Evolutionary conservation across 2,113 vertebrate genomes (phyloP), one percentile per base, ranked within the genome.

Genomic region (Lampris megalopsis): DNA sequence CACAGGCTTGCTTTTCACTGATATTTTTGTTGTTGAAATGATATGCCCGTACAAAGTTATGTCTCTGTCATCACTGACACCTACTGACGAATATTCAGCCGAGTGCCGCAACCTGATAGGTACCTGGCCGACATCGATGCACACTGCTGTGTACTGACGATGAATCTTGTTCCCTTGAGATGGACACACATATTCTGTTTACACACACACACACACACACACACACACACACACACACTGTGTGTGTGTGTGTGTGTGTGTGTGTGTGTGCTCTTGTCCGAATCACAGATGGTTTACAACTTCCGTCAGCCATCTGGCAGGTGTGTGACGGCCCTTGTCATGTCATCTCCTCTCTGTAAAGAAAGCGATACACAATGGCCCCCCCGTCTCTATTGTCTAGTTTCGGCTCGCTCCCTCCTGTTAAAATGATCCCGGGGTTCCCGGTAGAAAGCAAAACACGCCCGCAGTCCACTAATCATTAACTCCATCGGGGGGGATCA

Each of bases 261-360:
- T 7, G 41, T 69, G 67, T 69, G 58, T 63, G 48, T 37, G 49
- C 63, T 64, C 35, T 60, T 73, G 53, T 68, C 89, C 89, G 94
- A 92, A 90, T 93, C 92, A 92, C 95, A 96, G 95, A 95, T 95
- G 95, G 94, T 90, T 93, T 92, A 91, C 86, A 94, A 92, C 93
- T 94, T 92, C 92, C 89, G 86, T 95, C 94, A 90, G 91, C 95
- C 96, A 95, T 96, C 95, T 96, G 95, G 91, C 67, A 61, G n/a
- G 72, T 67, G 72, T 60, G 54, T 36, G 37, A 50, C 8, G 93
- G 92, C 94, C 94, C 87, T 54, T 59, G 76, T 88, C 95, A 78
- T 91, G 92, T 90, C 92, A 88, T 94, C 69, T 70, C 36, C 9
- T 62, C 93, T 89, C 91, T 95, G 86, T 88, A 89, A 93, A 92